Evolutionary conservation across 2,113 vertebrate species (phyloP).

Genomic region (Marmota monax): DNA sequence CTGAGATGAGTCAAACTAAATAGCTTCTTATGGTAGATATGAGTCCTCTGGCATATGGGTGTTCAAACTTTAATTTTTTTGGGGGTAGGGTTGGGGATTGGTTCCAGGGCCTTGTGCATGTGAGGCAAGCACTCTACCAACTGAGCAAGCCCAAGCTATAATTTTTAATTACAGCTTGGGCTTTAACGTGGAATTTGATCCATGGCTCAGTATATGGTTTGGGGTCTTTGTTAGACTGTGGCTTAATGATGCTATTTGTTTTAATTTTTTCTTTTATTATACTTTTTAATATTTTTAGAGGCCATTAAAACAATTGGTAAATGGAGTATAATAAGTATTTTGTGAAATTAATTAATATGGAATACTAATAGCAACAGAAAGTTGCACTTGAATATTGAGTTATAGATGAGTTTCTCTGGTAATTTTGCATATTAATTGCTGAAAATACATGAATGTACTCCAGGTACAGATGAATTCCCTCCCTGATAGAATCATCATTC

Average conservation of each 20-base stretch:
- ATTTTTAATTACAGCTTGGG: not conserved
- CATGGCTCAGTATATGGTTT: conserved; percentile 49
- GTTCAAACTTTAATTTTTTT: not conserved
- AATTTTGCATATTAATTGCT: conserved; percentile 51
- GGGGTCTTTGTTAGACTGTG: not conserved
- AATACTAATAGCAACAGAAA: conserved; percentile 21
- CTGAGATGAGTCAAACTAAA: not conserved
- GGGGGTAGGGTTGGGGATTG: too few species aligned
- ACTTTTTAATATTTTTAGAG: conserved; percentile 16
- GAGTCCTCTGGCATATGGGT: not conserved
- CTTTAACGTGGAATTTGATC: not conserved
- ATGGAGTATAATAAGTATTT: conserved; percentile 66
- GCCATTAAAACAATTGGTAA: conserved; percentile 36
- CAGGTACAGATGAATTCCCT: conserved; percentile 64
- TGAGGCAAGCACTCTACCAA: too few species aligned
- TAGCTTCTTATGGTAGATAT: not conserved
- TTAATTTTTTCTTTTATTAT: conserved; percentile 15
- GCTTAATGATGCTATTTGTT: conserved; percentile 39
- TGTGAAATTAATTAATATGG: conserved; percentile 52
- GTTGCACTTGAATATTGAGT: conserved; percentile 23
- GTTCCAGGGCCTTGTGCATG: too few species aligned
- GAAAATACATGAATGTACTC: conserved; percentile 23
- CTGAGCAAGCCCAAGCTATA: not conserved
- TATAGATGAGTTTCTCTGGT: conserved; percentile 17
- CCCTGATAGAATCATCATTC: conserved; percentile 63